Evolutionary conservation across 2,797 vertebrate species (phyloP), one percentile per base, ranked within the genome.

Genomic region (Tragopan temminckii): DNA sequence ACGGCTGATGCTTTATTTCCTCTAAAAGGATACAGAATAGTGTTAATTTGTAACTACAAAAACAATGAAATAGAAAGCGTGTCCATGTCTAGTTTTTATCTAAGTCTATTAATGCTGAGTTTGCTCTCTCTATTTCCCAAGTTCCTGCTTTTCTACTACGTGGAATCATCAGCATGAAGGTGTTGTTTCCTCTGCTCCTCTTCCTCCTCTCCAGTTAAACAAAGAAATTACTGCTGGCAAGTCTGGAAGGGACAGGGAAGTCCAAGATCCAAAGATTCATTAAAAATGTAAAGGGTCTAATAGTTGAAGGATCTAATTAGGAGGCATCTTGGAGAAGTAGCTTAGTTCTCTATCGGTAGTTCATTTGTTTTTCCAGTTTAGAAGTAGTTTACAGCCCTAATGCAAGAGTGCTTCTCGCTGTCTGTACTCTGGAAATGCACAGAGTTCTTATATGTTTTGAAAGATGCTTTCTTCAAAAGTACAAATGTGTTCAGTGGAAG

Each of bases 321-420:
- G 17, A 92, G 76, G 6, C 76, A 66, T 88, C 38, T 52, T 62
- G 23, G 50, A 89, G 81, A 48, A 92, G 71, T 63, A 77, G 81
- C 87, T 12, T 78, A 89, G 85, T 55, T 74, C 27, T 88, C 36
- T 89, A 62, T 92, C 66, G 70, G 76, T 63, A 83, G 69, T 59
- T 93, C 63, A 67, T 93, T 92, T 94, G 79, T 85, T 89, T 80
- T 75, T 90, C 63, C 66, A 80, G 55, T 93, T 96, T 69, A 83
- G 91, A 85, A 90, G 53, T 80, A 92, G 72, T 85, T 96, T 78
- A 15, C 84, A 95, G 89, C 94, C 78, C 63, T 85, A 48, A 50
- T 25, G 59, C 0, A 1, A 69, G 90, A 31, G 4, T 92, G 86
- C 72, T 93, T 93, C 82, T 92, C 79, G 48, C 92, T 94, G 80